Percentiles rank a stretch among this genome's conserved stretches.
phyloP scores from a whole-genome alignment of 1,140 invertebrate genomes.

The Neuroterus valhalla region DNA sequence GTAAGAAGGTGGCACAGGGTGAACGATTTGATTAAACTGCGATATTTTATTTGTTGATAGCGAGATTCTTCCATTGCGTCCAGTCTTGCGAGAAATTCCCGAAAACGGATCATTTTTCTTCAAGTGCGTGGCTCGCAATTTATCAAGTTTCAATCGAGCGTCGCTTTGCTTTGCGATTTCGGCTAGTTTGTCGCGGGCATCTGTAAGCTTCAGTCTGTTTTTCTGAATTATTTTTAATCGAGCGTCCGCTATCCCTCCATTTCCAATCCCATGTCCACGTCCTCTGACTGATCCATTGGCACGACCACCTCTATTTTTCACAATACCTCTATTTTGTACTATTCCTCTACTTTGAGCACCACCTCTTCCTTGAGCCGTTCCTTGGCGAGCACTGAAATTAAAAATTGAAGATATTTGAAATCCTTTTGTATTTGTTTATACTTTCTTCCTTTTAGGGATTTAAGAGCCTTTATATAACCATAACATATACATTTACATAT shows the following conservation, averaged over 20 bases:
- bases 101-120: slow-evolving; percentile 60
- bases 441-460: no score
- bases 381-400: slow-evolving; percentile 2
- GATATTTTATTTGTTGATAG: slow-evolving; percentile 73
- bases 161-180: slow-evolving; percentile 81
- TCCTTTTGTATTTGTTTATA: not conserved
- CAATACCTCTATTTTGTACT: slow-evolving; percentile 28
- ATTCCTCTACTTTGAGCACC: slow-evolving; percentile 7
- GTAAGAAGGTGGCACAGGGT: slow-evolving; percentile 51
- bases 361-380: slow-evolving; percentile 37
- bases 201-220: slow-evolving; percentile 79
- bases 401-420: no score
- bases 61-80: slow-evolving; percentile 74
- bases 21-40: slow-evolving; percentile 44
- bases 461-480: no score
- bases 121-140: slow-evolving; percentile 68
- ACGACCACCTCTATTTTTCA: slow-evolving; percentile 51
- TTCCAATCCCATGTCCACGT: slow-evolving; percentile 37
- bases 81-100: slow-evolving; percentile 73
- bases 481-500: no score
- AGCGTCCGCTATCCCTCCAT: slow-evolving; percentile 76
- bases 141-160: slow-evolving; percentile 78
- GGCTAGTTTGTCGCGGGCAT: slow-evolving; percentile 82
- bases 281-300: slow-evolving; percentile 50
- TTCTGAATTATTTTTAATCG: slow-evolving; percentile 82